Base-by-base conservation (phyloP, 2,797 vertebrate species). In the Cryptoblepharus egeriae region DNA sequence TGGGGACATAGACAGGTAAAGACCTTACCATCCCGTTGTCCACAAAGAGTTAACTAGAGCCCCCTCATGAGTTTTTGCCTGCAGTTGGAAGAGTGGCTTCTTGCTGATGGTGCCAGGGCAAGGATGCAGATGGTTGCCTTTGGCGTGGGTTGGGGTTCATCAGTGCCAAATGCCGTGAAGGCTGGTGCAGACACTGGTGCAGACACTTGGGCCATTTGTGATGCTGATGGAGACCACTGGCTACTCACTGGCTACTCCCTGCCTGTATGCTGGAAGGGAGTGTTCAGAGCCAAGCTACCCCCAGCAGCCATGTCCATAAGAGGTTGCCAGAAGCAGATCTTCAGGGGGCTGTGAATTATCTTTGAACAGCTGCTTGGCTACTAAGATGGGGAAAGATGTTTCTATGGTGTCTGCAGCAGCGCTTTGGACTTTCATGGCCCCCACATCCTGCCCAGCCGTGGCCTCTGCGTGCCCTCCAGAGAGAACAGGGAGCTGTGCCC, bases 1-100 rank as follows among this genome's bases (percentile, higher is more conserved):
- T 95, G 98, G 98, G 37, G 98, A 97, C 1, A 95, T 98, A 82
- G 98, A 99, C 88, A 98, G 98, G 99, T 99, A 92, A 9, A 85
- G 57, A 80, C 52, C 4, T 24, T 2, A 7, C 64, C 60, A 0
- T 9, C n/a, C 15, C 5, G 12, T 30, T 75, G 9, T 37, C 26
- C 37, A 5, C 18, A 52, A 4, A 57, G 49, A 30, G 24, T 7
- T 30, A 11, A n/a, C 1, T 37, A 39, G 4, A 30, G 4, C 30
- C 28, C 45, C 28, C 32, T 1, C 11, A 1, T 15, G 16, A 5
- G 24, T 13, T 18, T 28, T 65, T 26, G 18, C 15, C 49, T 18
- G 15, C 13, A 10, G 49, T 18, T 52, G 49, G 15, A 16, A 24
- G 49, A 12, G 39, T n/a, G 24, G 24, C 6, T 45, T 30, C 55